Conservation (phyloP, 2,113 vertebrate species). For the Accipiter cooperii region DNA sequence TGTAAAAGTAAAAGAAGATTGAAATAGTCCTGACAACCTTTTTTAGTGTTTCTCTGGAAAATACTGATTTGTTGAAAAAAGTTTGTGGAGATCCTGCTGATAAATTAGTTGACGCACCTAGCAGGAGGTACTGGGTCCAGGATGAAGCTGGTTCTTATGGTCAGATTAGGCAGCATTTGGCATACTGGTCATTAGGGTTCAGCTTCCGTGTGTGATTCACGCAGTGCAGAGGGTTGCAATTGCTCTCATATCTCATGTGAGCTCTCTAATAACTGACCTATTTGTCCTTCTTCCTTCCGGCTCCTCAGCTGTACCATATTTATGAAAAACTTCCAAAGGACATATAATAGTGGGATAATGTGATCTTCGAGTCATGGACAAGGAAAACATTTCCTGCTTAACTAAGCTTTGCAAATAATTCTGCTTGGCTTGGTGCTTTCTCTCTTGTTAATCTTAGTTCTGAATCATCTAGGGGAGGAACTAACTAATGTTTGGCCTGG, state of each 20-base stretch:
- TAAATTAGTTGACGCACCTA: background rate
- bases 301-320: background rate
- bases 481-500: conserved; percentile 27
- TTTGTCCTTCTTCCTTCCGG: background rate
- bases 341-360: background rate
- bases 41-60: background rate
- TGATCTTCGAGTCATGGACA: background rate
- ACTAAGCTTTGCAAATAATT: background rate
- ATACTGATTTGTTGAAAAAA: background rate
- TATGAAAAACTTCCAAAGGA: background rate
- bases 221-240: background rate
- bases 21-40: background rate
- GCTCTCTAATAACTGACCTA: background rate
- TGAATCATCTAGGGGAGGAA: conserved; percentile 43
- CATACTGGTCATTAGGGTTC: background rate
- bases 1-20: background rate
- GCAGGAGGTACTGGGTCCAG: background rate
- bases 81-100: background rate
- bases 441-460: background rate
- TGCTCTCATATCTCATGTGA: background rate
- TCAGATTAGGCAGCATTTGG: background rate
- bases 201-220: background rate
- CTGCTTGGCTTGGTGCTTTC: conserved; percentile 32
- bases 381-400: conserved; percentile 19
- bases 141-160: background rate